A percentile compares a stretch with the other conserved stretches of the same genome.
phyloP scores from a whole-genome alignment of 2,797 vertebrate species.

The Macropus fuliginosus region DNA sequence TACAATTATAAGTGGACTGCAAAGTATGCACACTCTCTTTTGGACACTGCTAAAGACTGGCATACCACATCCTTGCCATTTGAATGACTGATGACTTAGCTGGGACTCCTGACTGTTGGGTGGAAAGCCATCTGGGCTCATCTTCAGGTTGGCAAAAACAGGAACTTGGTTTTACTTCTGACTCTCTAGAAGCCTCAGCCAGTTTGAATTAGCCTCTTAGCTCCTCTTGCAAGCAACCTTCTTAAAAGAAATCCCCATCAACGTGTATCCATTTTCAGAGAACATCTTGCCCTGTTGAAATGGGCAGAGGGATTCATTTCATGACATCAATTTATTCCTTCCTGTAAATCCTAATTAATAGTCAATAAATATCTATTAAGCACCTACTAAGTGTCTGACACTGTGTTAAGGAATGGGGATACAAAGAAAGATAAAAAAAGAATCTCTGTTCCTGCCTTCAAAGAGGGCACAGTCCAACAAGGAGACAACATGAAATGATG shows the following conservation, averaged over 20 bases:
- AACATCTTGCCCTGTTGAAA: neutral
- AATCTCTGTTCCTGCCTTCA: neutral
- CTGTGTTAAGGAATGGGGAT: neutral
- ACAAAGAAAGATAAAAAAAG: neutral
- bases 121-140: neutral
- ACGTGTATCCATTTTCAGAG: neutral
- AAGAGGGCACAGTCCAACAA: neutral
- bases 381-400: neutral
- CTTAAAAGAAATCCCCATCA: slow-evolving; percentile 1
- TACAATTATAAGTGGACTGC: neutral
- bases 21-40: neutral
- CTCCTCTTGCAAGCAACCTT: slow-evolving; percentile 26
- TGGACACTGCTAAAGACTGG: rapidly evolving
- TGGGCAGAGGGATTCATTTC: neutral
- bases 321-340: neutral
- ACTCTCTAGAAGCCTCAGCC: slow-evolving; percentile 3
- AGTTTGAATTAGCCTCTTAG: slow-evolving; percentile 8
- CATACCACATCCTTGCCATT: neutral
- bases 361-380: neutral
- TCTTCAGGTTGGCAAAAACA: slow-evolving; percentile 27
- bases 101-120: neutral
- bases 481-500: neutral
- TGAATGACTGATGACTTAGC: neutral
- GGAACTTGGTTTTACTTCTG: slow-evolving; percentile 9
- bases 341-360: neutral